Conservation (phyloP, 1,140 invertebrate genomes). For the Caerostris extrusa region DNA sequence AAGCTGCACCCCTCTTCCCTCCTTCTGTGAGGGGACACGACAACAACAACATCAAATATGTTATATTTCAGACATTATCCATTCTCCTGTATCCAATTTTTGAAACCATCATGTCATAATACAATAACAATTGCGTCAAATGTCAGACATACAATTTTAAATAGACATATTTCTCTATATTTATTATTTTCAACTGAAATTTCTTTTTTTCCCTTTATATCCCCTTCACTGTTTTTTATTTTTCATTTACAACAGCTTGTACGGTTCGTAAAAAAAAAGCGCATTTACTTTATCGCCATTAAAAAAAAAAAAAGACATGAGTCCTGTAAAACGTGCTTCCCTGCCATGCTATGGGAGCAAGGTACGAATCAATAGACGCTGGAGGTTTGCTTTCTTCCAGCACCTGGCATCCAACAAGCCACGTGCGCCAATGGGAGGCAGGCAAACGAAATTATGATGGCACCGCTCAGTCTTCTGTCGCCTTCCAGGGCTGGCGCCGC, state of each 20-base stretch:
- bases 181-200: too few relatives aligned
- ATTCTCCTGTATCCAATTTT: too few relatives aligned
- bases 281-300: background rate
- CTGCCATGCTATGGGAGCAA: background rate
- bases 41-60: too few relatives aligned
- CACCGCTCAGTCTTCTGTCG: constrained; percentile 54
- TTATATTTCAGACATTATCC: too few relatives aligned
- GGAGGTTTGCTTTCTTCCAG: constrained; percentile 23
- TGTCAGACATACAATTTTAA: background rate
- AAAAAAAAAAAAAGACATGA: background rate
- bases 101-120: too few relatives aligned
- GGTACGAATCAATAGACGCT: constrained; percentile 17
- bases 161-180: background rate
- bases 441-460: constrained; percentile 68
- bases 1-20: too few relatives aligned
- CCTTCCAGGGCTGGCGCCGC: constrained; percentile 36
- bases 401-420: constrained; percentile 39
- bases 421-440: constrained; percentile 61
- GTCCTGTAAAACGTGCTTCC: background rate
- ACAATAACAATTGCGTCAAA: too few relatives aligned
- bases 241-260: background rate
- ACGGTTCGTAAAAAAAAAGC: background rate
- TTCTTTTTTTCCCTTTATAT: too few relatives aligned
- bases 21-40: too few relatives aligned
- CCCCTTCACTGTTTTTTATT: background rate